phyloP scores from a whole-genome alignment of 2,888 invertebrate species.

The Epinotia bilunana region DNA sequence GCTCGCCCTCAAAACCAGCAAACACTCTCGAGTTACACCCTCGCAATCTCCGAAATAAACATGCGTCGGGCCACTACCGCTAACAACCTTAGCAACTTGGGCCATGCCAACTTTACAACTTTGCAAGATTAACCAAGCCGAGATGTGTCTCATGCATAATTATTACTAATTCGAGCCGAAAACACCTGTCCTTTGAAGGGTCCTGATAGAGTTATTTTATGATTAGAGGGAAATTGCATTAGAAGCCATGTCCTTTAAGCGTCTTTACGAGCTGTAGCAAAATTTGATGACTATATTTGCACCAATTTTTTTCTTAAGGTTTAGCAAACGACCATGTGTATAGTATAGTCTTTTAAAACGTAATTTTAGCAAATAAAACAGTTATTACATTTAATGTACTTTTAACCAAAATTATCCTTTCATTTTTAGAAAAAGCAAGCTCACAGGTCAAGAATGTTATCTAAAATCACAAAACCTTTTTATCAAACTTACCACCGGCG shows the following conservation, averaged over 20 bases:
- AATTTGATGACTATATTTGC: background rate
- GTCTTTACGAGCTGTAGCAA: background rate
- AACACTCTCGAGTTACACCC: constrained; percentile 77
- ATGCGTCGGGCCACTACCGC: constrained; percentile 72
- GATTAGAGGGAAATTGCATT: constrained; percentile 34
- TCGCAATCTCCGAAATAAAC: constrained; percentile 79
- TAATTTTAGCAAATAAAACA: background rate
- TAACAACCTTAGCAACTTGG: constrained; percentile 72
- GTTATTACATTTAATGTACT: background rate
- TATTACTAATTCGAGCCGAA: constrained; percentile 70
- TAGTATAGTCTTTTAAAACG: too few species aligned
- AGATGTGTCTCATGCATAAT: constrained; percentile 57
- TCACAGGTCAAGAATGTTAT: background rate
- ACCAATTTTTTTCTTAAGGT: background rate
- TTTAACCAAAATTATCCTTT: background rate
- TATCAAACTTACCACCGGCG: background rate
- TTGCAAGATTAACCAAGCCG: constrained; percentile 68
- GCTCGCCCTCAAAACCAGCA: constrained; percentile 72
- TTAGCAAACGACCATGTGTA: too few species aligned
- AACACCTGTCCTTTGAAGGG: constrained; percentile 52
- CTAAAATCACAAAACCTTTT: background rate
- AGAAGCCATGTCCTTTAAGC: constrained; percentile 16
- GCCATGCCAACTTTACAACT: constrained; percentile 67
- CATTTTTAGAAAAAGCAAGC: background rate
- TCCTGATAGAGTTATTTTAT: constrained; percentile 33